Evolutionary conservation across 1,140 invertebrate genomes (phyloP), one percentile per base, ranked within the genome.

Genomic region (Reticulitermes speratus): DNA sequence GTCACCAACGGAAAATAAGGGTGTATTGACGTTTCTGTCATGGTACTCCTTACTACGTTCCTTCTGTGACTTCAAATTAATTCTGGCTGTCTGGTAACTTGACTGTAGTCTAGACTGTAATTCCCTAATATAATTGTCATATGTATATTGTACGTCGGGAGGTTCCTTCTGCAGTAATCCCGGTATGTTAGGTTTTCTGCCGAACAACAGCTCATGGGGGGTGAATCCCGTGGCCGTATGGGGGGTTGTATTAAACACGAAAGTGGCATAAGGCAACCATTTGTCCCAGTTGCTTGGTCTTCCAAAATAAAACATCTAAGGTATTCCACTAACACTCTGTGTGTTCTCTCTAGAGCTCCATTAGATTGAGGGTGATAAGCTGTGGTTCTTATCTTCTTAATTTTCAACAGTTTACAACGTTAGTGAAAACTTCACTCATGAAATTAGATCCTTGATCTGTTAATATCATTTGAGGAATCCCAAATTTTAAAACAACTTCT

Each of bases 321-420:
- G 86, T 89, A 90, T 44, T 90, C 88, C 83, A 89, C 89, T 87
- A 90, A 83, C 19, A 89, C 89, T 45, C 69, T 82, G 87, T 91
- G 90, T 16, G 55, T 87, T 87, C 90, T 65, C 88, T 91, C 90
- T 85, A 90, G 59, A n/a, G 89, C 88, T 21, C 89, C 90, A 81
- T 91, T 90, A 25, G 87, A 88, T 88, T 90, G 88, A 65, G 90
- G 90, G 84, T 89, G 89, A 86, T 89, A 89, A 25, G 89, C 87
- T 7, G 89, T 88, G 2, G 89, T 89, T 30, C 87, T 84, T 25
- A 90, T 84, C 65, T 89, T 87, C 86, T 88, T 89, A 87, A 87
- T 88, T 87, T 89, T 84, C 48, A 89, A 87, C 30, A 88, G 38
- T 86, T 88, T 88, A 82, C 88, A 88, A 89, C 59, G 5, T 87